These are phyloP conservation scores for Ginglymostoma cirratum DNA, from an alignment of 2,113 vertebrate genomes.

Conservation along the genomic window DNA sequence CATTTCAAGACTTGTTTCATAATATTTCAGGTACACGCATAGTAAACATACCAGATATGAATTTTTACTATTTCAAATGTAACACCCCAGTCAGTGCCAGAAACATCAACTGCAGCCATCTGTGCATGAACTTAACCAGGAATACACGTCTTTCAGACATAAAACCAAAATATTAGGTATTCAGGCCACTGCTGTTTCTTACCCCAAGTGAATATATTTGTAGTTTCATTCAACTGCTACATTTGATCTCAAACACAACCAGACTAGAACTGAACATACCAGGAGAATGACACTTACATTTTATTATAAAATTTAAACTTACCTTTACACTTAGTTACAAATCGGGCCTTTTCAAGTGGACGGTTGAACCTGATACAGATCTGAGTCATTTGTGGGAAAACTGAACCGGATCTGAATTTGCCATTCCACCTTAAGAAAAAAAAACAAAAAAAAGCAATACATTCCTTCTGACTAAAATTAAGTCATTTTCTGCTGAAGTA, in stretches of 20 bases:
- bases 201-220: neutral
- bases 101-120: neutral
- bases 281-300: neutral
- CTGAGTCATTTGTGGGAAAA: slow-evolving; percentile 71
- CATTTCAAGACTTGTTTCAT: neutral
- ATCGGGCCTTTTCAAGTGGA: slow-evolving; percentile 76
- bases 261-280: neutral
- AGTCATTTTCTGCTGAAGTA: neutral
- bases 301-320: slow-evolving; percentile 27
- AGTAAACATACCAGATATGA: neutral
- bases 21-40: neutral
- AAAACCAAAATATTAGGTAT: neutral
- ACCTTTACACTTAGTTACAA: slow-evolving; percentile 84
- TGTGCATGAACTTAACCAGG: neutral
- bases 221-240: neutral
- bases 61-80: neutral
- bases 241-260: neutral
- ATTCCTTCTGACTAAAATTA: neutral
- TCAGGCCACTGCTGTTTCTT: neutral
- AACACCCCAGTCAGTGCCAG: neutral
- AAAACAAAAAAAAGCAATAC: neutral
- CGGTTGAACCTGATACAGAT: slow-evolving; percentile 75
- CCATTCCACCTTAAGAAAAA: slow-evolving; percentile 69
- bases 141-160: neutral
- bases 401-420: slow-evolving; percentile 66